These are phyloP conservation scores for Craniophora ligustri DNA, from an alignment of 2,888 invertebrate genomes.

Conservation along the genomic window DNA sequence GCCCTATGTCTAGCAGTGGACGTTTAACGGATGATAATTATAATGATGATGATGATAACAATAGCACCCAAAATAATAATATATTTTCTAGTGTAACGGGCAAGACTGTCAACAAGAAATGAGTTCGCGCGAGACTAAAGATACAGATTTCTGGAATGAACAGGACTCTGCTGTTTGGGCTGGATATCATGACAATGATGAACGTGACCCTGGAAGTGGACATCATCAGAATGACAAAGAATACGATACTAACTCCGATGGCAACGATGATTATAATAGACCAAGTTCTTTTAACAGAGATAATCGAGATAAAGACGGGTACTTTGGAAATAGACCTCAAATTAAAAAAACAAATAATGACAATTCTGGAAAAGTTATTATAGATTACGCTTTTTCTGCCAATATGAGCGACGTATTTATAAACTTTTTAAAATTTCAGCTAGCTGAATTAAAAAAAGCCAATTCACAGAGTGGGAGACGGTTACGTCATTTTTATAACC, in stretches of 20 bases:
- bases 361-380: not conserved
- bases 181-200: not conserved
- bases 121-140: not conserved
- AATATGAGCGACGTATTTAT: not conserved
- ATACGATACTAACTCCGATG: not conserved
- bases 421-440: too few relatives aligned
- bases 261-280: not conserved
- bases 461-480: too few relatives aligned
- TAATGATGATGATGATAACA: too few relatives aligned
- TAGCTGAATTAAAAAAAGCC: too few relatives aligned
- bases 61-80: too few relatives aligned
- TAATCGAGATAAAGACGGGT: not conserved
- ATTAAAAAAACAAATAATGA: too few relatives aligned
- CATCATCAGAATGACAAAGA: not conserved
- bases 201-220: not conserved
- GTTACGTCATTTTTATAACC: too few relatives aligned
- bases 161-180: too few relatives aligned
- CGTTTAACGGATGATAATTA: too few relatives aligned
- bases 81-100: slow-evolving; percentile 6
- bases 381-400: not conserved
- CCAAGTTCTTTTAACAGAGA: too few relatives aligned
- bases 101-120: not conserved
- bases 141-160: not conserved
- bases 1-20: too few relatives aligned
- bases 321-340: not conserved